phyloP scores from a whole-genome alignment of 1,140 invertebrate genomes.

The Danaus melanippus region DNA sequence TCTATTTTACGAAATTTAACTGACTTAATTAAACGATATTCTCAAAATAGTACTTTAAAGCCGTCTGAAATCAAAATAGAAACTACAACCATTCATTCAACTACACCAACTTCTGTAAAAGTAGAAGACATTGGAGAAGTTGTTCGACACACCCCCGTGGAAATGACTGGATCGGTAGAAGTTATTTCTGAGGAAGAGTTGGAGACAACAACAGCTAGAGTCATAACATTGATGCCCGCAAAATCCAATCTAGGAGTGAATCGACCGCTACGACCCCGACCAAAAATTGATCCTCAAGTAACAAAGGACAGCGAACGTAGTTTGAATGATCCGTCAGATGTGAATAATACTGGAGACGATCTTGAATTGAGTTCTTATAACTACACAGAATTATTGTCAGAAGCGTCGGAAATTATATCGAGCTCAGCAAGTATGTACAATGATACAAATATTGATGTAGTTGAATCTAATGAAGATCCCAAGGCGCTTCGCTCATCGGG shows the following conservation, averaged over 20 bases:
- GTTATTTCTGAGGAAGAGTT: constrained; percentile 57
- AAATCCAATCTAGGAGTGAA: constrained; percentile 76
- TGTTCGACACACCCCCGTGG: constrained; percentile 30
- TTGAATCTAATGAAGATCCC: constrained; percentile 1
- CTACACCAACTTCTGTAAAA: constrained; percentile 7
- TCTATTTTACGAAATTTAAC: constrained; percentile 59
- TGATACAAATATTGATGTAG: constrained; percentile 3
- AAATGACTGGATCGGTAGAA: constrained; percentile 55
- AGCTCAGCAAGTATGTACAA: constrained; percentile 22
- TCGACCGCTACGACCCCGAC: constrained; percentile 71
- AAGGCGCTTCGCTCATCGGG: constrained; percentile 1
- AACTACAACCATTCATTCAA: constrained; percentile 3
- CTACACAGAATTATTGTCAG: constrained; percentile 23
- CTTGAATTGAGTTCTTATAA: constrained; percentile 8
- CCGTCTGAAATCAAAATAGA: constrained; percentile 10
- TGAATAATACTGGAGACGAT: too few relatives aligned
- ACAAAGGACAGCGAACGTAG: constrained; percentile 38
- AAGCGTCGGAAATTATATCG: constrained; percentile 34
- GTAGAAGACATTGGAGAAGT: constrained; percentile 26
- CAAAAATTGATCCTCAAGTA: constrained; percentile 46
- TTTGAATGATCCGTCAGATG: constrained; percentile 24
- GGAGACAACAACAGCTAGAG: constrained; percentile 49
- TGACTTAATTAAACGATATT: constrained; percentile 57
- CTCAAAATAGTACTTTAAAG: constrained; percentile 36
- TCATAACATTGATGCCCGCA: constrained; percentile 75